phyloP scores from a whole-genome alignment of 2,113 vertebrate species.

The Tragulus kanchil region DNA sequence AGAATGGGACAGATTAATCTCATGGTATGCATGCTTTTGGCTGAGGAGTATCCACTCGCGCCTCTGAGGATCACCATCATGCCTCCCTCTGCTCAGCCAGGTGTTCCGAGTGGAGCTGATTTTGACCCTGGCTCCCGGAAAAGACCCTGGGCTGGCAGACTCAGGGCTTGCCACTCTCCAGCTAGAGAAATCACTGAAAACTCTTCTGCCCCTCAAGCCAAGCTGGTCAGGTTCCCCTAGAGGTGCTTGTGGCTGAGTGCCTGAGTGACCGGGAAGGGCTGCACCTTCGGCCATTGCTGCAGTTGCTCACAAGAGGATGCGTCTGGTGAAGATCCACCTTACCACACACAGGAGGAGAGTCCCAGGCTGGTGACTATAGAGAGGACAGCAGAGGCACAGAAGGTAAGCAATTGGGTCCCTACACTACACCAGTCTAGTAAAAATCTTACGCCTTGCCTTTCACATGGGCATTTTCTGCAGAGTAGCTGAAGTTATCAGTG shows the following conservation, averaged over 20 bases:
- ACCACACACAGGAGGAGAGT: background rate
- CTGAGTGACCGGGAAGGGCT: background rate
- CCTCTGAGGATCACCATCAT: background rate
- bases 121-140: background rate
- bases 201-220: background rate
- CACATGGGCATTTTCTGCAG: too few species aligned
- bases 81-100: background rate
- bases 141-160: background rate
- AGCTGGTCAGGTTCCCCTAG: background rate
- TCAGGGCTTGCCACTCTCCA: background rate
- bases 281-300: fast-evolving
- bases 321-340: fast-evolving
- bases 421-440: too few species aligned
- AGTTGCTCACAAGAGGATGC: background rate
- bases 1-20: background rate
- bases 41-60: background rate
- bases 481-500: too few species aligned
- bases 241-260: background rate
- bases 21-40: background rate
- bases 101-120: background rate
- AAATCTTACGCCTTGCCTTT: too few species aligned
- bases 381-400: background rate
- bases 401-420: background rate
- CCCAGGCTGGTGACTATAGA: too few species aligned
- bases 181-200: background rate